A percentile compares a stretch with the other conserved stretches of the same genome.
phyloP scores from a whole-genome alignment of 2,113 vertebrate species.

The Pelmatolapia mariae region DNA sequence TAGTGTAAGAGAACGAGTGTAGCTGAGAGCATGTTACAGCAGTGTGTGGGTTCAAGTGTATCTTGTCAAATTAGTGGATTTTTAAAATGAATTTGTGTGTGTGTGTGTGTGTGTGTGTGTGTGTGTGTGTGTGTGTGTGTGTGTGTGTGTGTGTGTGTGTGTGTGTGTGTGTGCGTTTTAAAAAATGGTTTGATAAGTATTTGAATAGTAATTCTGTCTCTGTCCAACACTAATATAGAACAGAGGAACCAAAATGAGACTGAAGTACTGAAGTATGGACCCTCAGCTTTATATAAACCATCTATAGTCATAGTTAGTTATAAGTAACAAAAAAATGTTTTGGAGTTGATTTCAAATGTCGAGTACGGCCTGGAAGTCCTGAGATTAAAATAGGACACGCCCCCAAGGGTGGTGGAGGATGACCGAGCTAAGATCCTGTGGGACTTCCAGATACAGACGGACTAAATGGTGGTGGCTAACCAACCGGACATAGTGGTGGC shows the following conservation, averaged over 20 bases:
- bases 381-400: neutral
- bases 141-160: neutral
- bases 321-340: neutral
- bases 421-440: neutral
- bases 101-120: neutral
- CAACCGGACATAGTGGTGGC: rapidly evolving
- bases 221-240: neutral
- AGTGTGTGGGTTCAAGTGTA: neutral
- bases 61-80: neutral
- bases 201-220: neutral
- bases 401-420: neutral
- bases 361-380: neutral
- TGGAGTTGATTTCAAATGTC: neutral
- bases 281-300: neutral
- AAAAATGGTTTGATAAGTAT: neutral
- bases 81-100: neutral
- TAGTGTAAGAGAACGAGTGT: neutral
- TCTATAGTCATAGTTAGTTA: neutral
- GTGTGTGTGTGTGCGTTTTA: neutral
- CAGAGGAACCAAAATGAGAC: neutral
- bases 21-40: neutral
- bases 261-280: neutral
- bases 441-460: neutral
- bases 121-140: neutral
- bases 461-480: rapidly evolving